These are phyloP conservation scores for Acromyrmex charruanus DNA, from an alignment of 1,140 invertebrate genomes.

Conservation along the genomic window DNA sequence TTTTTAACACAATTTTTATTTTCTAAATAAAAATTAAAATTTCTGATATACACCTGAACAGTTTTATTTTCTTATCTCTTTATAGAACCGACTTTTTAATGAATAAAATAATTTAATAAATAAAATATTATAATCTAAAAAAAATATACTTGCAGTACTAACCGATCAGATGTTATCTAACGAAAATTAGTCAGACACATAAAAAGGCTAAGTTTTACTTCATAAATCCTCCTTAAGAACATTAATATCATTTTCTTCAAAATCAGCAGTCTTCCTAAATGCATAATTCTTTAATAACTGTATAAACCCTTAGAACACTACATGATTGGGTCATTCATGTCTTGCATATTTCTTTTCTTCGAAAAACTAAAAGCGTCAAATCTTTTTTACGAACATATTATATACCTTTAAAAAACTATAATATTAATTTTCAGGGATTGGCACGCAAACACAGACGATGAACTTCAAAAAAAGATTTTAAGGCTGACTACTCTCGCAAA, in stretches of 20 bases:
- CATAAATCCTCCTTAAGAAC: constrained; percentile 1
- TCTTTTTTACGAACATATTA: neutral
- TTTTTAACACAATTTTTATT: constrained; percentile 19
- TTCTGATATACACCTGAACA: neutral
- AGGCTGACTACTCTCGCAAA: constrained; percentile 43
- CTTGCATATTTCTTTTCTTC: too few relatives aligned
- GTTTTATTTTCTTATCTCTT: neutral
- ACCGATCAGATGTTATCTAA: neutral
- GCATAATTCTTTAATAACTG: neutral
- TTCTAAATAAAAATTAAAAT: constrained; percentile 26
- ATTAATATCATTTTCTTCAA: neutral
- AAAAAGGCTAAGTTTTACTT: neutral
- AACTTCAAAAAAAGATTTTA: constrained; percentile 26
- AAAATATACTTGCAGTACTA: neutral
- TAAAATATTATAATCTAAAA: neutral
- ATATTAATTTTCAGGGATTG: neutral
- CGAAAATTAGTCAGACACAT: neutral
- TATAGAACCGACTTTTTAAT: neutral
- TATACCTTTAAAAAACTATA: neutral
- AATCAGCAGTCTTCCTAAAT: neutral
- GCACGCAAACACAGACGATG: too few relatives aligned
- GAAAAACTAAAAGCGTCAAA: too few relatives aligned
- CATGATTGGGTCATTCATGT: too few relatives aligned
- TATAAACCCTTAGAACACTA: too few relatives aligned
- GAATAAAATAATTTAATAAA: neutral